Evolutionary conservation across 2,113 vertebrate species (phyloP), one percentile per base, ranked within the genome.

Genomic region (Haplotaxodon microlepis): DNA sequence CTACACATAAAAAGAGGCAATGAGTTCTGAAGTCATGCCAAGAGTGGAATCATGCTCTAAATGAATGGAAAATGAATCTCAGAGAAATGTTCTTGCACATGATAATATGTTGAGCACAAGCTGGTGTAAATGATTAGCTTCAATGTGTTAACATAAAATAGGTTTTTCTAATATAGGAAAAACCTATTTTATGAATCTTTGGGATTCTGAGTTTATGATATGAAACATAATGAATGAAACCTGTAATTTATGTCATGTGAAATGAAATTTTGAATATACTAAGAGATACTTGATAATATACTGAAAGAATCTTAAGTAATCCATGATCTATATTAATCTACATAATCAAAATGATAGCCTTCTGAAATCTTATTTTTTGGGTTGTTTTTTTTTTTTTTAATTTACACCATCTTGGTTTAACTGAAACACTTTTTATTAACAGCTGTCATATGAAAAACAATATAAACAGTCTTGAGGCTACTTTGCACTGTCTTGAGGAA

Each of bases 331-430:
- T 47, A 47, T 27, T 76, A 47, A 47, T 76, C 14, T 76, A 29
- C 16, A 27, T 47, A 29, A 47, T 76, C 21, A 76, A 76, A 73
- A 73, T 27, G 21, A 73, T 27, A 45, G 40, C 40, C 13, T 73
- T 73, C 69, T 73, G 13, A 73, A 47, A 45, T 47, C 40, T 3
- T 47, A 1, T 61, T 61, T 34, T 63, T 63, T 19, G 1, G 24
- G 4, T 24, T 24, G 0, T 3, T 6, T 0, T 16, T 9, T 29
- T 9, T 9, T 9, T 9, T 5, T 13, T 8, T 0, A 13, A 40
- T 40, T 40, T 21, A 40, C 66, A 71, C 36, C n/a, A 71, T 6
- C 36, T 29, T 45, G 8, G 38, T 73, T 73, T 27, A 45, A 76
- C 42, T 76, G 40, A 2, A 47, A 29, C 14, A 47, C 14, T 29